These are phyloP conservation scores for Lasioglossum zephyrum DNA, from an alignment of 2,888 invertebrate species.

Conservation along the genomic window DNA sequence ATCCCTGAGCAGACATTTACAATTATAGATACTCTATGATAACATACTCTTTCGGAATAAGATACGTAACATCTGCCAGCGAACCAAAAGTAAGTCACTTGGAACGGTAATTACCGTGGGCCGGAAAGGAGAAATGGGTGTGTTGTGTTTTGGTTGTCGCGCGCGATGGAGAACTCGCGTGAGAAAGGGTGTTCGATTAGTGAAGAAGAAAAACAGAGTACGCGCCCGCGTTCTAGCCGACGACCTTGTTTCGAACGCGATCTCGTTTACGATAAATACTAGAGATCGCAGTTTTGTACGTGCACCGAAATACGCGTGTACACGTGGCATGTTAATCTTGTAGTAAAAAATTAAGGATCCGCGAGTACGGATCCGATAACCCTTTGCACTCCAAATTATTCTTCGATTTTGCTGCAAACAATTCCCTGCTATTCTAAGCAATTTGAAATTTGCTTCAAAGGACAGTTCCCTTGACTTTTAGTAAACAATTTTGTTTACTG, in stretches of 20 bases:
- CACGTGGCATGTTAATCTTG: no score
- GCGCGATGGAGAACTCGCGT: not conserved
- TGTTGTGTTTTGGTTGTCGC: not conserved
- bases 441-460: no score
- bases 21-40: not conserved
- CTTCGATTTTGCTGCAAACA: no score
- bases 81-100: not conserved
- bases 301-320: no score
- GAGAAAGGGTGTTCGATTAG: not conserved
- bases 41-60: not conserved
- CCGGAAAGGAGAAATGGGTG: not conserved
- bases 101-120: not conserved
- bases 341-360: no score
- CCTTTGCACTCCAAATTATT: no score
- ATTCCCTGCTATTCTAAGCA: no score
- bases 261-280: not conserved
- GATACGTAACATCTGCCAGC: slow-evolving; percentile 6
- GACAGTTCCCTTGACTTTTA: no score
- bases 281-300: no score
- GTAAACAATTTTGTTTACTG: no score
- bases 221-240: not conserved
- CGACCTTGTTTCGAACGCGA: not conserved
- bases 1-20: slow-evolving; percentile 7
- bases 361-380: no score
- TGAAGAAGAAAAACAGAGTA: slow-evolving; percentile 1